phyloP scores from a whole-genome alignment of 2,113 vertebrate species.

The Marmota monax region DNA sequence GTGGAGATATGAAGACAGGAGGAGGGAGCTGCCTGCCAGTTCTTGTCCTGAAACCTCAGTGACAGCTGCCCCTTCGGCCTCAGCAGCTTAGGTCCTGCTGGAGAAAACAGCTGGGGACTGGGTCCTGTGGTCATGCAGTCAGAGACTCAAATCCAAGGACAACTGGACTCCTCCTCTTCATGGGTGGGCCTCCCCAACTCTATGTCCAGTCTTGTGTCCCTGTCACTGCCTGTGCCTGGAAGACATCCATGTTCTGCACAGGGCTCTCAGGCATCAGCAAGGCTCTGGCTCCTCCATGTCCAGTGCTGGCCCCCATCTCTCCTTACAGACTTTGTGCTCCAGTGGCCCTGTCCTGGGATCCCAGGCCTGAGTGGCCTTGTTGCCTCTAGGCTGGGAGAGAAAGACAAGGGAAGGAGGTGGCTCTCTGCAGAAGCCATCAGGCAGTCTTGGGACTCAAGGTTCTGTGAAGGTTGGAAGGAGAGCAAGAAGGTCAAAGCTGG shows the following conservation, averaged over 20 bases:
- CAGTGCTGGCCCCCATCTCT: too few species aligned
- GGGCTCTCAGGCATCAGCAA: too few species aligned
- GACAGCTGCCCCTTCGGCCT: neutral
- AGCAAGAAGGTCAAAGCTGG: neutral
- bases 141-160: neutral
- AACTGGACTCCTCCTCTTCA: neutral
- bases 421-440: neutral
- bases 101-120: neutral
- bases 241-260: too few species aligned
- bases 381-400: too few species aligned
- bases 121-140: neutral
- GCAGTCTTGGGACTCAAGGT: neutral
- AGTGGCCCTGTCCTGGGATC: too few species aligned
- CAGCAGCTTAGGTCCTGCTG: neutral
- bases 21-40: neutral
- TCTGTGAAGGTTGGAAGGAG: neutral
- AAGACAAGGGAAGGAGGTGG: neutral
- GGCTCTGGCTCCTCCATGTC: neutral
- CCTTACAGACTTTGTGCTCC: too few species aligned
- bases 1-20: neutral
- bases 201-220: too few species aligned
- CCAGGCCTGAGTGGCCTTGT: too few species aligned
- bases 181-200: neutral
- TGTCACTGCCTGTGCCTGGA: neutral
- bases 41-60: neutral